phyloP scores from a whole-genome alignment of 2,113 vertebrate species.

The Bothrops jararaca region DNA sequence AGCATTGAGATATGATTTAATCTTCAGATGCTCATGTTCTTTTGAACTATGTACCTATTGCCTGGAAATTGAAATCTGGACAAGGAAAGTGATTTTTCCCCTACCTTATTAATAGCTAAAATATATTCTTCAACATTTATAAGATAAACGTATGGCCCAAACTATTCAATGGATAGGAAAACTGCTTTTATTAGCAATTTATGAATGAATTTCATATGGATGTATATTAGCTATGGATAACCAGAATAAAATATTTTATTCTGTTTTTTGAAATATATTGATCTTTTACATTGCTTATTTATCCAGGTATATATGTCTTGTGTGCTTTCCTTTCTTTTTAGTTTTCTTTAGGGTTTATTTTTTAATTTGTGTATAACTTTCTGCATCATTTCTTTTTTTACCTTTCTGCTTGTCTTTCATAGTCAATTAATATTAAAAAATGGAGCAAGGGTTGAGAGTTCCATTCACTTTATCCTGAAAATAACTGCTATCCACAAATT shows the following conservation, averaged over 20 bases:
- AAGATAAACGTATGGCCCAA: background rate
- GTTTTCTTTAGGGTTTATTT: background rate
- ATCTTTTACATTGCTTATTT: background rate
- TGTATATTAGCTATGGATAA: background rate
- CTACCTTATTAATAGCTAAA: background rate
- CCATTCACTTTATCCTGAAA: background rate
- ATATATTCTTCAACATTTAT: background rate
- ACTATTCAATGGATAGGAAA: background rate
- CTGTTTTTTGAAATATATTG: background rate
- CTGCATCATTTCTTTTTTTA: background rate
- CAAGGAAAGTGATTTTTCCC: background rate
- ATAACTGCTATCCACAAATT: background rate
- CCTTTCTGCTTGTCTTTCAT: background rate
- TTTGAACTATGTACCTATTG: background rate
- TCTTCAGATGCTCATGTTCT: background rate
- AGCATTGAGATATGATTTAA: background rate
- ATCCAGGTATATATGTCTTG: background rate
- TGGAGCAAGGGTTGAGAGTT: background rate
- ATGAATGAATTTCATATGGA: background rate
- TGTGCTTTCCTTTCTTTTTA: background rate
- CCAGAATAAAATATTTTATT: background rate
- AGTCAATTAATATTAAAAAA: background rate
- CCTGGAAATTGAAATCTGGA: background rate
- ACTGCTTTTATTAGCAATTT: background rate
- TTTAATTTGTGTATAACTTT: background rate